Conservation (phyloP, 2,888 invertebrate genomes). For the Strigamia transsilvanica region DNA sequence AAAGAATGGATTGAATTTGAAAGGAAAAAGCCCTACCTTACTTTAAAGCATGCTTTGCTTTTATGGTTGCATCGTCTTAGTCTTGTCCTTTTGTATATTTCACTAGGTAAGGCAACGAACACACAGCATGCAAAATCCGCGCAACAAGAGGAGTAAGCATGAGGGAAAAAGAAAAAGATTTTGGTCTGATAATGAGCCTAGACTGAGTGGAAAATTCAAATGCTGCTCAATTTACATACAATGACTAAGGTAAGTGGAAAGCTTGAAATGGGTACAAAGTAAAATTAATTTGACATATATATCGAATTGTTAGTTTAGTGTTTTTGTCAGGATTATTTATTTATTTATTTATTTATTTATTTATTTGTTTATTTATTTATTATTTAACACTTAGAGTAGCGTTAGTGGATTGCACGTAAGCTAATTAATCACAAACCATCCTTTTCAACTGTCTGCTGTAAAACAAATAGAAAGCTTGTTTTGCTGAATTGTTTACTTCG, state of each 20-base stretch:
- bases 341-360: too few species aligned
- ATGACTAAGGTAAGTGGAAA: background rate
- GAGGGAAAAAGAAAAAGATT: slow-evolving; percentile 16
- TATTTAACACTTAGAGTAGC: too few species aligned
- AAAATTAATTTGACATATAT: too few species aligned
- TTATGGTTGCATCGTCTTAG: slow-evolving; percentile 42
- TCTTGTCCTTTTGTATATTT: slow-evolving; percentile 44
- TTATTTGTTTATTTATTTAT: too few species aligned
- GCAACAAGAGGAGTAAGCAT: slow-evolving; percentile 14
- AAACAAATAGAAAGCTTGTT: too few species aligned
- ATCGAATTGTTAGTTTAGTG: too few species aligned
- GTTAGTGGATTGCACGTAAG: too few species aligned
- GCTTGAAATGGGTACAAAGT: too few species aligned
- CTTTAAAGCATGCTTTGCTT: slow-evolving; percentile 36
- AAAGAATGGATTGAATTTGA: background rate
- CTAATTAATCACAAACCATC: too few species aligned
- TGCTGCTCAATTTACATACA: background rate
- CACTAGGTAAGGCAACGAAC: slow-evolving; percentile 26
- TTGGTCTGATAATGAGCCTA: slow-evolving; percentile 26
- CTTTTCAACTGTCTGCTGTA: too few species aligned
- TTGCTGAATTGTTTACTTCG: too few species aligned
- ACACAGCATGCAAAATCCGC: slow-evolving; percentile 28
- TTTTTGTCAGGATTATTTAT: too few species aligned
- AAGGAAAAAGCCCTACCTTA: slow-evolving; percentile 45
- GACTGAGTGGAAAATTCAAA: background rate